These are phyloP conservation scores for Morbakka virulenta DNA, from an alignment of 30 jellyfish, hydroid and myxozoan genomes.

Conservation along the genomic window DNA sequence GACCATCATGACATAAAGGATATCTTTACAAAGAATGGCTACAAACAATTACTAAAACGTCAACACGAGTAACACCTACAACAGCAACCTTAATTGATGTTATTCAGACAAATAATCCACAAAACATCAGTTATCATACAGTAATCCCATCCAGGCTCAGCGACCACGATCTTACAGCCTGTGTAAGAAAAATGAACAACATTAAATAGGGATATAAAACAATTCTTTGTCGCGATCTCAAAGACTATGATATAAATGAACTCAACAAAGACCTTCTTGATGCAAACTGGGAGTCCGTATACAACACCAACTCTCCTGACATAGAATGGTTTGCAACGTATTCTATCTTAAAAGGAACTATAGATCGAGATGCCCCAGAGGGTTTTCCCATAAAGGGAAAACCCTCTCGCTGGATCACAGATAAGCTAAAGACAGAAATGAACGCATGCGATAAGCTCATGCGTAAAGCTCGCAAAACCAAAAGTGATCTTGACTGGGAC, in stretches of 20 bases:
- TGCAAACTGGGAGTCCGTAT: constrained; percentile 27
- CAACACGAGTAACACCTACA: constrained; percentile 40
- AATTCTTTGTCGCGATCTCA: constrained; percentile 10
- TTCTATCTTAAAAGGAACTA: background rate
- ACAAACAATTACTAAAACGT: background rate
- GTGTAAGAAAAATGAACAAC: constrained; percentile 37
- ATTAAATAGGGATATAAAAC: constrained; percentile 17
- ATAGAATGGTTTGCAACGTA: constrained; percentile 5
- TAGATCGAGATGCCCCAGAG: constrained; percentile 32
- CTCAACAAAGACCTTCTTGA: constrained; percentile 19
- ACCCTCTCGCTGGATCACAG: constrained; percentile 42
- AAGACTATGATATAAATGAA: constrained; percentile 11
- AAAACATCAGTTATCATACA: background rate
- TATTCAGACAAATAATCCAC: background rate
- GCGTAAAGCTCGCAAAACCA: constrained; percentile 25
- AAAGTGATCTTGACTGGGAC: constrained; percentile 22
- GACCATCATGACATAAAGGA: background rate
- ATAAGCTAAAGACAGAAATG: constrained; percentile 30
- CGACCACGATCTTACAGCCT: constrained; percentile 37
- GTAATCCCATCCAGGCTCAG: constrained; percentile 6
- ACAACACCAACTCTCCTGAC: constrained; percentile 13
- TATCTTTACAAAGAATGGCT: background rate
- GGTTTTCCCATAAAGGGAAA: constrained; percentile 12
- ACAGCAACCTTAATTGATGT: constrained; percentile 35
- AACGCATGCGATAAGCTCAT: constrained; percentile 38